Evolutionary conservation across 2,888 invertebrate genomes (phyloP), one percentile per base, ranked within the genome.

Genomic region (Eupeodes luniger): DNA sequence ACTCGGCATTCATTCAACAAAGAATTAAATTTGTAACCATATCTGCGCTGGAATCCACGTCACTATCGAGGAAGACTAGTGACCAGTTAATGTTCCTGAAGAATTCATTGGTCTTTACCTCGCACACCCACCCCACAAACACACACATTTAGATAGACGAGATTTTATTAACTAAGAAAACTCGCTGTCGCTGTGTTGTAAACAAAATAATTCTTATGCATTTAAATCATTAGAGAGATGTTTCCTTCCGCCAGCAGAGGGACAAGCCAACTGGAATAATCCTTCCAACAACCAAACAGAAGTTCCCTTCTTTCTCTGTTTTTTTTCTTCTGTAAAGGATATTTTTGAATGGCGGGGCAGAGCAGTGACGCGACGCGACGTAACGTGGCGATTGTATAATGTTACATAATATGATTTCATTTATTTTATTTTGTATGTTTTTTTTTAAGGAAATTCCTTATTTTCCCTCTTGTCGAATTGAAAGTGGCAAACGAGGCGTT

Each of bases 401-500:
- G 19, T 47, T 55, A 16, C 14, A n/a, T 67, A 14, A 10, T 51
- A 55, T 61, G 10, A 47, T 57, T 72, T 40, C 27, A 14, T 19
- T 72, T 57, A 44, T n/a, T 69, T 34, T 53, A 27, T 14, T 9
- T 59, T 59, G 1, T 57, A 11, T 59, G 34, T 57, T 12, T 57
- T 12, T 12, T 34, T 34, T 34, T 57, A 34, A 47, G 14, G 34
- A 36, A 27, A 27, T 27, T 27, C 27, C 27, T 27, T 27, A 27
- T 27, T 27, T 11, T 36, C 44, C 11, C 19, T 36, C 47, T 55
- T 40, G 14, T 49, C 67, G 87, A 84, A 77, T 84, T 81, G 67
- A 74, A 62, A 84, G 87, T 84, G 80, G 51, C 77, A 87, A 80
- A 77, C 80, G 67, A 84, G 84, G 84, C 87, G 80, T 80, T 59